Conservation (phyloP, 2,113 vertebrate species). For the Nanger granti region DNA sequence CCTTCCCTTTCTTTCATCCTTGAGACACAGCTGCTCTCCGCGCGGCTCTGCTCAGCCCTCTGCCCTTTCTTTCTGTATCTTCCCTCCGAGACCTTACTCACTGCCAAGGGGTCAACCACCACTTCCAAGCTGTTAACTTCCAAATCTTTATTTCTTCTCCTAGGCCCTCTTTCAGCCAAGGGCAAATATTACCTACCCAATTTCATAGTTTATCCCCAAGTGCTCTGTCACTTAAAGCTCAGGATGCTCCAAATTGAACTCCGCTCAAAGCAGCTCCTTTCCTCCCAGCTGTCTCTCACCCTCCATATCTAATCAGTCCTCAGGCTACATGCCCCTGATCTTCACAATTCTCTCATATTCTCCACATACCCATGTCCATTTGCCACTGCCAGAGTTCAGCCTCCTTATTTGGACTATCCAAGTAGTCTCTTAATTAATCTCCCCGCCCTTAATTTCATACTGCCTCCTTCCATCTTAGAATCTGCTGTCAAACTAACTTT, state of each 20-base stretch:
- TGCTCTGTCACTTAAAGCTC: neutral
- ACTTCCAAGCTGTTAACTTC: neutral
- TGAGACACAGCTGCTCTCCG: neutral
- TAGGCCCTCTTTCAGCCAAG: neutral
- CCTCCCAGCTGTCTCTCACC: neutral
- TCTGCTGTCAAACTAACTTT: neutral
- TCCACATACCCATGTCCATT: neutral
- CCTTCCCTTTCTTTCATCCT: neutral
- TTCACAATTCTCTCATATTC: neutral
- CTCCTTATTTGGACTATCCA: neutral
- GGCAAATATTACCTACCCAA: neutral
- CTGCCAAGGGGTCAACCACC: neutral
- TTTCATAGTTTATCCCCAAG: neutral
- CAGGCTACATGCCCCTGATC: neutral
- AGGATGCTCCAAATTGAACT: neutral
- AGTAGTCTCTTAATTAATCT: neutral
- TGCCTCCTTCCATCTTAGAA: neutral
- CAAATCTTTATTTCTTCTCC: neutral
- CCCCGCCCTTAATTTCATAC: neutral
- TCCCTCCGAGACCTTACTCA: neutral
- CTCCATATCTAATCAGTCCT: neutral
- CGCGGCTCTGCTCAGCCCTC: neutral
- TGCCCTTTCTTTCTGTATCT: neutral
- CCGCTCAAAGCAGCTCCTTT: neutral
- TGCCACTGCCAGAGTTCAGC: neutral